A percentile compares a stretch with the other conserved stretches of the same genome.
Conservation (phyloP, 2,113 vertebrate species). For the Rattus rattus region DNA sequence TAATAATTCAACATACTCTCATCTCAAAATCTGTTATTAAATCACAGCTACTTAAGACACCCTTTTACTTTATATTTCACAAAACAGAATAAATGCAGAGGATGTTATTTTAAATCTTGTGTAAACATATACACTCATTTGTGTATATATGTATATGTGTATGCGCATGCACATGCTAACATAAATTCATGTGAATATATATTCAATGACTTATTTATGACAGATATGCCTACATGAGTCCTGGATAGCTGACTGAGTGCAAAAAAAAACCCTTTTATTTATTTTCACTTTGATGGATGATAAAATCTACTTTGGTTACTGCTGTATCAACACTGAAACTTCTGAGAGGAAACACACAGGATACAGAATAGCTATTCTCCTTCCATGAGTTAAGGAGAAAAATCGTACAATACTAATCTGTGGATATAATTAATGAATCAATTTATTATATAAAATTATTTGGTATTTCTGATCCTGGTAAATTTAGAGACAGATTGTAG, state of each 20-base stretch:
- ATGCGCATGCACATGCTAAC: too few species aligned
- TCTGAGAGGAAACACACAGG: not conserved
- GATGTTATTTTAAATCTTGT: not conserved
- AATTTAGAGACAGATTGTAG: not conserved
- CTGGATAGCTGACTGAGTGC: not conserved
- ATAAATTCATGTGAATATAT: not conserved
- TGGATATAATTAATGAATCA: not conserved
- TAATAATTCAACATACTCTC: not conserved
- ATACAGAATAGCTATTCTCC: not conserved
- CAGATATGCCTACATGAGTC: fast-evolving
- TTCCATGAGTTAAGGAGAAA: not conserved
- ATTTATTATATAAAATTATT: not conserved
- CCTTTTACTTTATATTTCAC: not conserved
- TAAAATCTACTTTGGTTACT: not conserved
- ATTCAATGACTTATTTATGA: not conserved
- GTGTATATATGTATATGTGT: not conserved
- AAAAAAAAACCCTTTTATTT: not conserved
- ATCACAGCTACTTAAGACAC: not conserved
- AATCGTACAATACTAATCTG: not conserved
- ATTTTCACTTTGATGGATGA: not conserved
- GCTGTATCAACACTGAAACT: not conserved
- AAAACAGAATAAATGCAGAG: not conserved
- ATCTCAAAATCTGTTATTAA: not conserved
- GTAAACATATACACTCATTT: not conserved
- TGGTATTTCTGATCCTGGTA: not conserved